phyloP scores from a whole-genome alignment of 1,140 invertebrate species.

The Papilio polyxenes region DNA sequence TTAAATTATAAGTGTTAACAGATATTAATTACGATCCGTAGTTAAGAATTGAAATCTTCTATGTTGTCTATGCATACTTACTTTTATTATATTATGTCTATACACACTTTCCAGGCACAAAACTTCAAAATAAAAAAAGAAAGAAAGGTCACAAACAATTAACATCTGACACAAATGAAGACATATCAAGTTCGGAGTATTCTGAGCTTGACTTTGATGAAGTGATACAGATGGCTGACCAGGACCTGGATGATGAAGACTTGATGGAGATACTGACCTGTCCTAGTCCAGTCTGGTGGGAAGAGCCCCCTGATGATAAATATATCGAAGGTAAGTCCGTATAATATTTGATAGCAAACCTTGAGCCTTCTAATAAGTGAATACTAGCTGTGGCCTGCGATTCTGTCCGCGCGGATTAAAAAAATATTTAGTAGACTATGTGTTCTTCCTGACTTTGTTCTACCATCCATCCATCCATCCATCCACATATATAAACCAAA shows the following conservation, averaged over 20 bases:
- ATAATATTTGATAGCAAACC: no score
- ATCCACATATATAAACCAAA: no score
- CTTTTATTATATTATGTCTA: no score
- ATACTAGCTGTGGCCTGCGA: no score
- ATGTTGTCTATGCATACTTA: no score
- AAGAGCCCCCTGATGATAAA: slow-evolving; percentile 53
- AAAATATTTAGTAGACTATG: no score
- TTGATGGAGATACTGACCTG: slow-evolving; percentile 69
- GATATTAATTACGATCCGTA: no score
- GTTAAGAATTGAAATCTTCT: no score
- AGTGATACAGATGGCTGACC: slow-evolving; percentile 53
- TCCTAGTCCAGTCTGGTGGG: slow-evolving; percentile 73
- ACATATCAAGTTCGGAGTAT: slow-evolving; percentile 6
- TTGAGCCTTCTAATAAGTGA: no score
- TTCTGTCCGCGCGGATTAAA: no score
- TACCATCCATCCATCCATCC: no score
- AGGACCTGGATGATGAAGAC: slow-evolving; percentile 63
- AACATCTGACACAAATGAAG: neutral
- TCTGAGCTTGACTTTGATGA: slow-evolving; percentile 50
- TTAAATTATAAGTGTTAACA: no score
- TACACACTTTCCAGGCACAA: neutral
- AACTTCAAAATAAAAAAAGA: neutral
- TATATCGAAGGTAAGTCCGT: slow-evolving; percentile 58
- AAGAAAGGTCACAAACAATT: neutral
- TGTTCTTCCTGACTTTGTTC: neutral